Base-by-base conservation (phyloP, 2,888 invertebrate genomes). In the Amphipyra berbera region DNA sequence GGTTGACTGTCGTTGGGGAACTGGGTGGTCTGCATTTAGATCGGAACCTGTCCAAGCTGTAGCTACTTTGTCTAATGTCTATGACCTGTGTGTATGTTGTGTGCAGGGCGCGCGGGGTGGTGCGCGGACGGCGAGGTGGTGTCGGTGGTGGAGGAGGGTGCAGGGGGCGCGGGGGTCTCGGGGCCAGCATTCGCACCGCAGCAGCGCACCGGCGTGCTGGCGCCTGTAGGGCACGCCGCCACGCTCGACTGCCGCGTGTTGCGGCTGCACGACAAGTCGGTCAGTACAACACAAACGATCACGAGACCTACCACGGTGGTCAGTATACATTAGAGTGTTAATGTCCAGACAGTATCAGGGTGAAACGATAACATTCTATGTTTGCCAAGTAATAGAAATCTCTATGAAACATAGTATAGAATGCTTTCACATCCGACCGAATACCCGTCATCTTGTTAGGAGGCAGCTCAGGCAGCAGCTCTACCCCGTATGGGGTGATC, bases 171-270 rank as follows among this genome's bases (percentile, higher is more conserved):
- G 57, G 49, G 54, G 37, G 57, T 14, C 1, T 57, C 37, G 56
- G 66, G 80, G 12, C 88, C 89, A 4, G 69, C 77, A 57, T 90
- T 90, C 77, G 82, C 81, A 50, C 62, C 73, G 55, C 77, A 72
- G 4, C 88, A 87, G 83, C 82, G 56, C 47, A 77, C 83, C 44
- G 57, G 61, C 54, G 74, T 87, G 76, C 76, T 88, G 71, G 89
- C 84, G 57, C 88, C 88, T 9, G 80, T 67, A 7, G 92, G 91
- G 3, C 83, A 81, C 73, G 67, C 79, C 64, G 91, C 82, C 59
- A 78, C 81, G 64, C 87, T 94, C 48, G 76, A 85, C 67, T 93
- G 93, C 82, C 77, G 83, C 44, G 90, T 93, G 70, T 78, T 82
- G 59, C 76, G 75, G 0, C 87, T 90, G 27, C 87, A 79, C 0